A percentile compares a stretch with the other conserved stretches of the same genome.
Evolutionary conservation across 2,888 invertebrate species (phyloP).

Genomic region (Drosophila paracracens): DNA sequence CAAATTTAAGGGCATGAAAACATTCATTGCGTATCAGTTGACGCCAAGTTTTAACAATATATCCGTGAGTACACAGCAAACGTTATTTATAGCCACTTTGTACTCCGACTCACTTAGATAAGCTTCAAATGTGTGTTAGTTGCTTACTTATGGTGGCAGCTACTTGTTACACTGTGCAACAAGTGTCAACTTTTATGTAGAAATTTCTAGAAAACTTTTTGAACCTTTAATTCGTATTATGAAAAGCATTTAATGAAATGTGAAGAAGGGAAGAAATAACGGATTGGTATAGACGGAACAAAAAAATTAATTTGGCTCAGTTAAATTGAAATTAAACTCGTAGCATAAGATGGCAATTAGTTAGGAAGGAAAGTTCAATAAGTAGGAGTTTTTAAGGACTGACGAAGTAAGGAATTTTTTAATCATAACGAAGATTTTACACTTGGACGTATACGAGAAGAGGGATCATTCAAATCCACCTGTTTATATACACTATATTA

Average conservation of each 20-base stretch:
- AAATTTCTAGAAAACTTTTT: neutral
- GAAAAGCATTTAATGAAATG: neutral
- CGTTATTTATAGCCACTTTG: slow-evolving; percentile 1
- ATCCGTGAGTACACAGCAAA: slow-evolving; percentile 87
- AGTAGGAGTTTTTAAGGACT: neutral
- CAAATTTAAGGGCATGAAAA: slow-evolving; percentile 98
- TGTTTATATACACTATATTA: neutral
- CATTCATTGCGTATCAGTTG: slow-evolving; percentile 98
- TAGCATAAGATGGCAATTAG: neutral
- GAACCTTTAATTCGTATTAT: neutral
- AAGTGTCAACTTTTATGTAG: neutral
- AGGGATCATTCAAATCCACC: neutral
- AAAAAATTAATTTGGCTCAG: neutral
- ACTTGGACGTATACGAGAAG: neutral
- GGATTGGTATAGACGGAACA: too few species aligned
- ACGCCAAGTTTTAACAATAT: slow-evolving; percentile 97
- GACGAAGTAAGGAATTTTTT: too few species aligned
- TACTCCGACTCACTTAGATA: slow-evolving; percentile 14
- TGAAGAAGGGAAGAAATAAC: too few species aligned
- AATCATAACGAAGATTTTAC: too few species aligned
- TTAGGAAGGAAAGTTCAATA: neutral
- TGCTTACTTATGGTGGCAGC: slow-evolving; percentile 1
- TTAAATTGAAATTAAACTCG: neutral
- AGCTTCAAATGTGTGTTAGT: slow-evolving; percentile 3
- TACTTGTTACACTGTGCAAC: slow-evolving; percentile 28